phyloP scores from a whole-genome alignment of 2,888 invertebrate genomes.

The Agrilus mali region DNA sequence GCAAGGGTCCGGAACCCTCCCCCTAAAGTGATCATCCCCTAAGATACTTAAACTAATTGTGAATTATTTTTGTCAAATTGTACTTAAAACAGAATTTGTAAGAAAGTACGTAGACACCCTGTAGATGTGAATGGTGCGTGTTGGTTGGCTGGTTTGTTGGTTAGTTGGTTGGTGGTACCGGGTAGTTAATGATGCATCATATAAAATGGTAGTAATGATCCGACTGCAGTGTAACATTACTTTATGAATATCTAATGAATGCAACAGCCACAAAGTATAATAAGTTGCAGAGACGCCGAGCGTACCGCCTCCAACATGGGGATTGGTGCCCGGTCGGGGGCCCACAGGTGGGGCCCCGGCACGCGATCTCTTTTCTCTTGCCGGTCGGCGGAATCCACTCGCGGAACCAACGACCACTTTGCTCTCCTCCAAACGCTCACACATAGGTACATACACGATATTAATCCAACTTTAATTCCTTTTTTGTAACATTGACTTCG shows the following conservation, averaged over 20 bases:
- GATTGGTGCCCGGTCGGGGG: slow-evolving; percentile 18
- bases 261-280: slow-evolving; percentile 11
- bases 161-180: too few relatives aligned
- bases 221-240: slow-evolving; percentile 2
- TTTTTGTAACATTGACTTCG: too few relatives aligned
- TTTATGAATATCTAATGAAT: slow-evolving; percentile 12
- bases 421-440: too few relatives aligned
- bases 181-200: slow-evolving; percentile 9
- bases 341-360: slow-evolving; percentile 19
- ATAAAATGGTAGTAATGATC: slow-evolving; percentile 11
- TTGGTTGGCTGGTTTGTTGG: too few relatives aligned
- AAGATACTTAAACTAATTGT: too few relatives aligned
- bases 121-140: background rate
- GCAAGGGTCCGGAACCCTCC: too few relatives aligned
- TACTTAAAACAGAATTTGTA: too few relatives aligned
- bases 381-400: background rate
- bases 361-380: slow-evolving; percentile 14
- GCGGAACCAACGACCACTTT: too few relatives aligned
- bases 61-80: too few relatives aligned
- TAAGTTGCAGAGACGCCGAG: slow-evolving; percentile 15
- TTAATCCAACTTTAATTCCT: too few relatives aligned
- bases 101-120: background rate
- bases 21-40: too few relatives aligned
- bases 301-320: slow-evolving; percentile 19
- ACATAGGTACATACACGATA: too few relatives aligned